These are phyloP conservation scores for Digitonthophagus gazella DNA, from an alignment of 2,888 invertebrate genomes.

Conservation along the genomic window DNA sequence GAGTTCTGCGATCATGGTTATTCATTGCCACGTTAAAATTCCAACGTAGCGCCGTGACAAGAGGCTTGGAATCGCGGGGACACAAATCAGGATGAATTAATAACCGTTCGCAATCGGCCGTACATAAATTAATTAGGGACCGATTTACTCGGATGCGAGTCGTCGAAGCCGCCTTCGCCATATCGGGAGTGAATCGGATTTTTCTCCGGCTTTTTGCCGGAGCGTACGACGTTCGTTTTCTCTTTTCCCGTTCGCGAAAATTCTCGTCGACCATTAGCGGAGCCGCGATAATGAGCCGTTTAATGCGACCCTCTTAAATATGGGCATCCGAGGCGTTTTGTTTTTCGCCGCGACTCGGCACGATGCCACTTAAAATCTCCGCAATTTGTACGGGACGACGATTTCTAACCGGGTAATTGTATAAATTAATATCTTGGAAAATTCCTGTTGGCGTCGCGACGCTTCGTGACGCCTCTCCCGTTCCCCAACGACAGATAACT, in stretches of 20 bases:
- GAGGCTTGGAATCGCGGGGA: neutral
- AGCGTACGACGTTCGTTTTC: constrained; percentile 16
- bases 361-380: constrained; percentile 17
- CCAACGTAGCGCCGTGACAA: neutral
- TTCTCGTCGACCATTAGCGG: constrained; percentile 15
- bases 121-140: constrained; percentile 22
- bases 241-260: constrained; percentile 6
- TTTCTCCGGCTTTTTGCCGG: constrained; percentile 19
- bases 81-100: neutral
- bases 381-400: constrained; percentile 19
- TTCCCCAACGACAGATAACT: constrained; percentile 49
- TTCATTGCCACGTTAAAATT: neutral
- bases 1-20: neutral
- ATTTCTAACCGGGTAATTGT: constrained; percentile 12
- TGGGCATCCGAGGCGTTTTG: constrained; percentile 8
- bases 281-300: constrained; percentile 20
- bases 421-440: constrained; percentile 4
- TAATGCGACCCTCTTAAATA: constrained; percentile 19
- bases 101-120: neutral
- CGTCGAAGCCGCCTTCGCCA: constrained; percentile 10
- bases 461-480: constrained; percentile 26
- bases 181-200: constrained; percentile 24
- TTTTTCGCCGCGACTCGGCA: constrained; percentile 7
- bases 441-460: constrained; percentile 10
- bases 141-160: constrained; percentile 23